Base-by-base conservation (phyloP, 92 coral and sea anemone species). In the Bergia sp. region DNA sequence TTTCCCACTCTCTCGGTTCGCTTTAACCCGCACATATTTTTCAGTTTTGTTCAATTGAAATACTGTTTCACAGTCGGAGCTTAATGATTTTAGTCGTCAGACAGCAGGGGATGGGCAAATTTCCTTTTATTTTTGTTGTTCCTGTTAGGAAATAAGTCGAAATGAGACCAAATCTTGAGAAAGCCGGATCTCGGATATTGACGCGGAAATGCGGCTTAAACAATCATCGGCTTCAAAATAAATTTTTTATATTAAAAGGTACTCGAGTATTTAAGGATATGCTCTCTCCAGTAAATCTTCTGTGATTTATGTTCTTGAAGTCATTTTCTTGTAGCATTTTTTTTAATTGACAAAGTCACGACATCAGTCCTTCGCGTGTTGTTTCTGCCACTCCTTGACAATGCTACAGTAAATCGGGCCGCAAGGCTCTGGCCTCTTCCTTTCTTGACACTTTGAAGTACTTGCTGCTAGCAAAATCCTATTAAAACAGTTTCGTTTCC, bases 81-180 rank as follows among this genome's bases (percentile, higher is more conserved):
- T 58, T 39, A 82, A 82, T 37, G 64, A 21, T 21, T 23, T 66
- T 65, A 11, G 11, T 21, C n/a, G 9, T 13, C 43, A 66, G 15
- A 23, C 86, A 66, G 86, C 76, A 43, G 86, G 86, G 61, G 61
- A 64, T 39, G n/a, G 40, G 39, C 13, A 21, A 42, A 40, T 82
- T 42, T 10, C 42, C 76, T 40, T 9, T 66, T 1, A 20, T 42
- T 11, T 69, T 23, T 41, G 13, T 66, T 67, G 38, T 29, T 29
- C 29, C 29, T 29, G 29, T 36, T 82, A 13, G 40, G 38, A 23
- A 20, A 82, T 39, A 49, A 47, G 2, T 36, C 8, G 37, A 38
- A 79, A 86, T 38, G 73, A 78, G 42, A 73, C 76, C 72, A 76
- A 86, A 41, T 86, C 91, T 8, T 37, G 58, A 41, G 15, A 65